Percentiles rank a stretch among this genome's conserved stretches.
Evolutionary conservation across 2,888 invertebrate genomes (phyloP).

Genomic region (Mongoloraphidia duomilia): DNA sequence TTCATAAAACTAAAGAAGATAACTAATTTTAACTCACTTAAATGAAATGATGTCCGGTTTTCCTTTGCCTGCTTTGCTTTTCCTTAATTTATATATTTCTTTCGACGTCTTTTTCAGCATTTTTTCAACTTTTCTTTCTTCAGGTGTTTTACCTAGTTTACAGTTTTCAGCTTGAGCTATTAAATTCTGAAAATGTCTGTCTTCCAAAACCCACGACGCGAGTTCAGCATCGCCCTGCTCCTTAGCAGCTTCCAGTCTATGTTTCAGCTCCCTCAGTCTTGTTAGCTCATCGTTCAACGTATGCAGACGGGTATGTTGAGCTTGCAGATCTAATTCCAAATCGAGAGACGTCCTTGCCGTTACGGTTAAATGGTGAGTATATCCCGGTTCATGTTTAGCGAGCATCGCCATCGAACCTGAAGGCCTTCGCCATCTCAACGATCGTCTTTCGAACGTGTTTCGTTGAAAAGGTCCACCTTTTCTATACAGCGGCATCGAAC

Average conservation of each 20-base stretch:
- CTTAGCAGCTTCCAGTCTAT: slow-evolving; percentile 68
- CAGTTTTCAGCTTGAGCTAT: slow-evolving; percentile 40
- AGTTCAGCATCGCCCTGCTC: slow-evolving; percentile 68
- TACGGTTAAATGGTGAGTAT: slow-evolving; percentile 37
- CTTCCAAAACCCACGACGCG: slow-evolving; percentile 75
- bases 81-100: slow-evolving; percentile 80
- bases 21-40: slow-evolving; percentile 48
- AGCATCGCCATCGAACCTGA: slow-evolving; percentile 37
- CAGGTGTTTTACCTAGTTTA: slow-evolving; percentile 37
- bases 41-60: slow-evolving; percentile 86
- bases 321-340: slow-evolving; percentile 80
- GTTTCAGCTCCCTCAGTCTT: slow-evolving; percentile 68
- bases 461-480: slow-evolving; percentile 75
- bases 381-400: slow-evolving; percentile 29
- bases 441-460: slow-evolving; percentile 77
- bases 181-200: slow-evolving; percentile 69
- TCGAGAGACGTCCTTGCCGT: slow-evolving; percentile 78
- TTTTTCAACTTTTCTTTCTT: slow-evolving; percentile 59
- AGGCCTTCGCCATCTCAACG: slow-evolving; percentile 61
- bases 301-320: slow-evolving; percentile 73
- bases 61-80: slow-evolving; percentile 73
- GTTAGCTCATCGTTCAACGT: slow-evolving; percentile 74
- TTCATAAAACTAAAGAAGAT: no score
- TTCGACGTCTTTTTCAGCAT: slow-evolving; percentile 76
- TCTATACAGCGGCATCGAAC: slow-evolving; percentile 82